These are phyloP conservation scores for Rhynchotus rufescens DNA, from an alignment of 2,797 vertebrate genomes.

Conservation along the genomic window DNA sequence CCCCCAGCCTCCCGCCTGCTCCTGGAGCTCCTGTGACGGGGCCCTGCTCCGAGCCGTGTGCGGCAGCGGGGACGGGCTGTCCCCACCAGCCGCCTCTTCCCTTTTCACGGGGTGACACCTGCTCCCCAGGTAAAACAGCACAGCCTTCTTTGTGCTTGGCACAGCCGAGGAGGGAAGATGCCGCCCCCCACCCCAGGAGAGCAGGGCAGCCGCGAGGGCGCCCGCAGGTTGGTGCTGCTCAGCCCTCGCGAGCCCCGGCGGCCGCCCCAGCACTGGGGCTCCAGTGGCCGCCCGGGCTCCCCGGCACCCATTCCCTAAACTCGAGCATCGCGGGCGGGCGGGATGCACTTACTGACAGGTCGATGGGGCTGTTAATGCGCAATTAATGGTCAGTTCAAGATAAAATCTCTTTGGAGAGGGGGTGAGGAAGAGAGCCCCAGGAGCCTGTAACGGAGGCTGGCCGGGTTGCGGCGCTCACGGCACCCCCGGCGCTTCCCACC, in stretches of 20 bases:
- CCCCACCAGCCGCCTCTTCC: neutral
- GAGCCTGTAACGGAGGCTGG: neutral
- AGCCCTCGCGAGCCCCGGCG: too few species aligned
- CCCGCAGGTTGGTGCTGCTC: neutral
- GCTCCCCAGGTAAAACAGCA: neutral
- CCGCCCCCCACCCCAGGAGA: neutral
- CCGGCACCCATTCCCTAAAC: fast-evolving
- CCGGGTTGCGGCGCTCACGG: fast-evolving
- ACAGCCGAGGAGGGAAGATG: fast-evolving
- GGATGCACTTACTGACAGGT: neutral
- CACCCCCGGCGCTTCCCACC: fast-evolving
- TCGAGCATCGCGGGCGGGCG: neutral
- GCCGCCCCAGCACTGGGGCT: neutral
- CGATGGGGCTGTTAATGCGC: neutral
- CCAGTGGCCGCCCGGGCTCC: fast-evolving
- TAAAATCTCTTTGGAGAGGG: neutral
- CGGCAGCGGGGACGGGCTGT: neutral
- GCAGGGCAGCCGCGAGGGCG: neutral
- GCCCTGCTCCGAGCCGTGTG: neutral
- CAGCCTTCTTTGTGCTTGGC: neutral
- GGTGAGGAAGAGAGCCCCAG: neutral
- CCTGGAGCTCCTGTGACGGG: neutral
- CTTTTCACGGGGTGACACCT: neutral
- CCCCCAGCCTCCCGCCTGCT: neutral
- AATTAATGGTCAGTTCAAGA: neutral